Evolutionary conservation across 2,888 invertebrate species (phyloP), one percentile per base, ranked within the genome.

Genomic region (Perithous albicinctus): DNA sequence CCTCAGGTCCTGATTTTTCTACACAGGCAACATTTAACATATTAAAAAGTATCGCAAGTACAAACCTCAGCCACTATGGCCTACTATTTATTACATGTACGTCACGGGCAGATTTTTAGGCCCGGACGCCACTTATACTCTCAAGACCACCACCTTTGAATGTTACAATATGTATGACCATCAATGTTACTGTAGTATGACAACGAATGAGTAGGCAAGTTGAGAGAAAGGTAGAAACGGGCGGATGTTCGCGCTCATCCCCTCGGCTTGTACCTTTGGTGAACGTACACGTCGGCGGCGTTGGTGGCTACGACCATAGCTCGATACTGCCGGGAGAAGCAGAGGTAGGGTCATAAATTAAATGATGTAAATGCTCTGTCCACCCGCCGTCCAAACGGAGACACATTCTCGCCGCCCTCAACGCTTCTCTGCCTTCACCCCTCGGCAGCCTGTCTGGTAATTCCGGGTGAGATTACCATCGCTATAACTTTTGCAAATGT

Each of bases 351-450:
- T 90, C 92, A 92, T 92, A 92, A 92, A 92, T 92, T 92, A 92
- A 92, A 92, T 92, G 91, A 92, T 92, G 92, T 92, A 92, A 92
- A 92, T 92, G 92, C 89, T 89, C 88, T 90, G 91, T 91, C 92
- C 92, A 92, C 90, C 91, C 91, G 90, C 88, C 88, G 88, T 89
- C 89, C 85, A 87, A 86, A 87, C 89, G 87, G 87, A 86, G 86
- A 86, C 86, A 84, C 87, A 85, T 77, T 70, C 74, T 66, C 77
- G 41, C 46, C 20, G 41, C 77, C 74, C 76, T 64, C 63, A 7
- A n/a, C 67, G 26, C 41, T 51, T 75, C 10, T 32, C 61, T 48
- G 43, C 69, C 73, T 74, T 20, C 48, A 41, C 51, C 66, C 15
- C 66, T 4, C 32, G 12, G 15, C 15, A 1, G 23, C 18, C 18